Evolutionary conservation across 2,113 vertebrate species (phyloP).

Genomic region (Amphiprion ocellaris): DNA sequence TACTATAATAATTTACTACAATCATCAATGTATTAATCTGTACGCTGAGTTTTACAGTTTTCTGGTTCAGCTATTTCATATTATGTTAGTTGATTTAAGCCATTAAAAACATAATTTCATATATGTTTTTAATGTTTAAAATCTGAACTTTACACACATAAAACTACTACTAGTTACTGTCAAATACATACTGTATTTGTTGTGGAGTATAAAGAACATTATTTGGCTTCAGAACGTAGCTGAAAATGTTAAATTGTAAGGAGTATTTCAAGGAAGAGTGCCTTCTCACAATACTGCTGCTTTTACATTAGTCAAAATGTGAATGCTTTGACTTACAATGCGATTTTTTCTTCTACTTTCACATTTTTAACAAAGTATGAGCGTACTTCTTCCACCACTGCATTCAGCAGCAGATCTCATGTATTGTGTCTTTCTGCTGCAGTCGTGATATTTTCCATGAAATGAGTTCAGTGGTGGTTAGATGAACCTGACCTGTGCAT

Average conservation of each 20-base stretch:
- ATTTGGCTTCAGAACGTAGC: no score
- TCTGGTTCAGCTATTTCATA: no score
- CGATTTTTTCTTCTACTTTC: neutral
- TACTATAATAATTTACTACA: no score
- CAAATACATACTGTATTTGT: no score
- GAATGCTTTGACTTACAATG: neutral
- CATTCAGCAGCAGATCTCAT: neutral
- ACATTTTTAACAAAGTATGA: neutral
- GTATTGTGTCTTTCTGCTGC: slow-evolving; percentile 6
- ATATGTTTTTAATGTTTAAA: neutral
- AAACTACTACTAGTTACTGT: no score
- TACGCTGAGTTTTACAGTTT: no score
- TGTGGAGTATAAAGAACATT: no score
- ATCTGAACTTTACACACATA: neutral
- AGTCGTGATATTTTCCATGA: slow-evolving; percentile 10
- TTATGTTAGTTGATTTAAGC: neutral
- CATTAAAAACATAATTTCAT: neutral
- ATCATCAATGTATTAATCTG: no score
- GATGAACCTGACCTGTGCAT: slow-evolving; percentile 27
- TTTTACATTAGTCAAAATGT: no score
- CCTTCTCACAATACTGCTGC: no score
- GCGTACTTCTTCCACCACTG: neutral
- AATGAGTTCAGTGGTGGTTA: neutral
- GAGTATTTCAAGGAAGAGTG: no score
- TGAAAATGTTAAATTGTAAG: no score